Evolutionary conservation across 2,888 invertebrate genomes (phyloP).

Genomic region (Sinotaia quadrata): DNA sequence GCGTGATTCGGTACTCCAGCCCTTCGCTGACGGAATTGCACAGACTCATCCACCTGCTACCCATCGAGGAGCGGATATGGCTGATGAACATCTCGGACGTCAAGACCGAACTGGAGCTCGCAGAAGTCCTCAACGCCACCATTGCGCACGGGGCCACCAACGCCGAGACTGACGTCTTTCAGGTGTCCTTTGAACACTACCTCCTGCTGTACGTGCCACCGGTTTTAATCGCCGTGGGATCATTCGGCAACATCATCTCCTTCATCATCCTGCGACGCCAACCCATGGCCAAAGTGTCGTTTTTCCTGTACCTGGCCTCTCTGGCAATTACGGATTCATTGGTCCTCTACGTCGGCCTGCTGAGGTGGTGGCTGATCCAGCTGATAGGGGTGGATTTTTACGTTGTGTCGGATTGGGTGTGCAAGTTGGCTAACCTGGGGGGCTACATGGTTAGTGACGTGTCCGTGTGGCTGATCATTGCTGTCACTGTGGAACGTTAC

Average conservation of each 20-base stretch:
- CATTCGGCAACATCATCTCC: slow-evolving; percentile 68
- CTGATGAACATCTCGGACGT: too few relatives aligned
- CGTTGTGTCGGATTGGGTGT: slow-evolving; percentile 55
- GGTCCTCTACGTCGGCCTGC: slow-evolving; percentile 66
- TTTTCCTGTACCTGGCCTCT: slow-evolving; percentile 68
- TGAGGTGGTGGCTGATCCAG: slow-evolving; percentile 66
- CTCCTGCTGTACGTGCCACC: slow-evolving; percentile 64
- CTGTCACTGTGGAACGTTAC: slow-evolving; percentile 68
- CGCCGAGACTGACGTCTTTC: too few relatives aligned
- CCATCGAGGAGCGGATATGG: too few relatives aligned
- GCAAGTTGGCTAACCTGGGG: slow-evolving; percentile 60
- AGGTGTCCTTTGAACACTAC: too few relatives aligned
- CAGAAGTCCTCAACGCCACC: too few relatives aligned
- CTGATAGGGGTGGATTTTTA: slow-evolving; percentile 61
- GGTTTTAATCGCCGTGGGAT: slow-evolving; percentile 64
- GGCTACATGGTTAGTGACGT: slow-evolving; percentile 66
- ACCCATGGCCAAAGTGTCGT: slow-evolving; percentile 66
- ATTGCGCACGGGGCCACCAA: too few relatives aligned
- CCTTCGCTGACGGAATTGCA: too few relatives aligned
- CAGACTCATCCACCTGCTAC: too few relatives aligned
- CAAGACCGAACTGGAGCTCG: too few relatives aligned
- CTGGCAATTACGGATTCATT: slow-evolving; percentile 67
- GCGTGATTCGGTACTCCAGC: too few relatives aligned
- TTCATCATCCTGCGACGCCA: slow-evolving; percentile 64
- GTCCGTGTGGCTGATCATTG: slow-evolving; percentile 69